A percentile compares a stretch with the other conserved stretches of the same genome.
These are phyloP conservation scores for Drosophila lacertosa DNA, from an alignment of 1,140 invertebrate species.

Conservation along the genomic window DNA sequence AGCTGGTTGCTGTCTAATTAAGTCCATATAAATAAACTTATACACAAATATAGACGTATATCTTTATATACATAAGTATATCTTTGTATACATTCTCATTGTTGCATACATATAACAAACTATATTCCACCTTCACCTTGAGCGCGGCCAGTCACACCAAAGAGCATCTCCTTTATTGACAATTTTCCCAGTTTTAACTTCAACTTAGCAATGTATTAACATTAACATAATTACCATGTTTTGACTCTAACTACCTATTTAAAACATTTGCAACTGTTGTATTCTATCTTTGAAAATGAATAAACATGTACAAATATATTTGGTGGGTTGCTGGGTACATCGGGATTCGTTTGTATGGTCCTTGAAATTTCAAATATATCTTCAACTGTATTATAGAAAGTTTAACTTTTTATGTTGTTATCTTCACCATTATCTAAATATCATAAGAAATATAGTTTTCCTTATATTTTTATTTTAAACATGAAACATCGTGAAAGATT, in stretches of 20 bases:
- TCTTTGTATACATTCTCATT: too few species aligned
- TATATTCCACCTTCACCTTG: conserved; percentile 52
- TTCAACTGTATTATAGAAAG: too few species aligned
- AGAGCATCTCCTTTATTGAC: conserved; percentile 7
- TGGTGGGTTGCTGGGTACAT: too few species aligned
- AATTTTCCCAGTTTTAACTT: not conserved
- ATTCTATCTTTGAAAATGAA: not conserved
- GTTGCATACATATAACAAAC: conserved; percentile 1
- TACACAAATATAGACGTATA: conserved; percentile 1
- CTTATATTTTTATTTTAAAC: too few species aligned
- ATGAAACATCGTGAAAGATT: too few species aligned
- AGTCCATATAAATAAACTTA: conserved; percentile 21
- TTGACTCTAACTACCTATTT: not conserved
- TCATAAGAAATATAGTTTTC: too few species aligned
- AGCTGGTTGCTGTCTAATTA: conserved; percentile 53
- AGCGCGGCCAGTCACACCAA: conserved; percentile 63
- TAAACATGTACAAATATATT: too few species aligned
- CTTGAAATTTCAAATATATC: too few species aligned
- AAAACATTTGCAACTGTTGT: conserved; percentile 7
- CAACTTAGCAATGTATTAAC: not conserved
- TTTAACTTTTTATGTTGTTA: too few species aligned
- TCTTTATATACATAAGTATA: conserved; percentile 18
- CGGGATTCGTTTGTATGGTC: too few species aligned
- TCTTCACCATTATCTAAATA: too few species aligned
- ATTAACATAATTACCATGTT: not conserved